Evolutionary conservation across 1,140 invertebrate genomes (phyloP).

Genomic region (Dryas iulia): DNA sequence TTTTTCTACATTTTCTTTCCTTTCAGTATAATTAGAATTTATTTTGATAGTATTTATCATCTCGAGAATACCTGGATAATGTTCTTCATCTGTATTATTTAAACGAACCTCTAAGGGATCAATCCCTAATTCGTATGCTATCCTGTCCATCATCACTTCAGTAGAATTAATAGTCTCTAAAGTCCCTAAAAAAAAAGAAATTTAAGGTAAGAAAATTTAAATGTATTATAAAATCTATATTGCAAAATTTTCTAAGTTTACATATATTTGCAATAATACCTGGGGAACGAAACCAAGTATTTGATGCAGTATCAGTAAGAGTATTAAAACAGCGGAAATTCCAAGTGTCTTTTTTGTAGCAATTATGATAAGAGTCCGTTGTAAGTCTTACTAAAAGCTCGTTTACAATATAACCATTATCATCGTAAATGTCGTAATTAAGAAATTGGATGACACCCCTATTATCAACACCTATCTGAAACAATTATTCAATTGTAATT

Average conservation of each 20-base stretch:
- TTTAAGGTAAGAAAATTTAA: background rate
- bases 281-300: slow-evolving; percentile 25
- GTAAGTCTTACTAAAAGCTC: slow-evolving; percentile 5
- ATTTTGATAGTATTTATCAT: slow-evolving; percentile 7
- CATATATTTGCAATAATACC: slow-evolving; percentile 3
- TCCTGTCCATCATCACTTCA: slow-evolving; percentile 19
- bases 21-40: slow-evolving; percentile 7
- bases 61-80: slow-evolving; percentile 2
- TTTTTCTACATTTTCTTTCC: background rate
- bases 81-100: slow-evolving; percentile 2
- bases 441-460: slow-evolving; percentile 81
- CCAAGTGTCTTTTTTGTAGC: slow-evolving; percentile 11
- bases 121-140: slow-evolving; percentile 12
- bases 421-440: slow-evolving; percentile 21
- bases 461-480: slow-evolving; percentile 80
- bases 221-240: background rate
- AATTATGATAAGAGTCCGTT: slow-evolving; percentile 2
- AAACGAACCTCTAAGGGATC: slow-evolving; percentile 19
- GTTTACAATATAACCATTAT: slow-evolving; percentile 17
- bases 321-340: slow-evolving; percentile 19
- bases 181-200: slow-evolving; percentile 1
- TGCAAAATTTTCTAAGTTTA: background rate
- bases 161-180: slow-evolving; percentile 2
- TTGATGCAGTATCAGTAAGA: slow-evolving; percentile 23
- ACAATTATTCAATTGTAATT: too few relatives aligned